Base-by-base conservation (phyloP, 2,113 vertebrate species). In the Daphoenositta chrysoptera region DNA sequence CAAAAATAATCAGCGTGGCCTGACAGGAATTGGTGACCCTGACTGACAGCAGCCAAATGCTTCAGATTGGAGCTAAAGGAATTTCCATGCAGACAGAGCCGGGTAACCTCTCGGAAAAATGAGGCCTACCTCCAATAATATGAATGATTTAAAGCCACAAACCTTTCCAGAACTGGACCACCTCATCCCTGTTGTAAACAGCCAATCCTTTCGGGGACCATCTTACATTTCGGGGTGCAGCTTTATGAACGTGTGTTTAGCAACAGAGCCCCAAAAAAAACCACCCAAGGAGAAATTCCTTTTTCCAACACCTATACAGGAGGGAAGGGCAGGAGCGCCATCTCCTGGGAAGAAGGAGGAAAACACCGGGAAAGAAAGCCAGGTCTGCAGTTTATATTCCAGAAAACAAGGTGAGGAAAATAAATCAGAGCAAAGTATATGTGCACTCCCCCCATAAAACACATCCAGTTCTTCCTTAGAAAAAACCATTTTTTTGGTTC, bases 381-480 rank as follows among this genome's bases (percentile, higher is more conserved):
- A 8, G 15, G 3, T 47, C 4, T 24, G 21, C 11, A 22, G 26
- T 2, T 44, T 7, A 5, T 2, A 11, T 3, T 20, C 23, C 61
- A 61, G 20, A 71, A 68, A 68, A 10, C 4, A 27, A 9, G 31
- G 19, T 1, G 54, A 40, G 39, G 23, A 39, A 53, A 86, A 30
- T 5, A n/a, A 18, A 8, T 1, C 14, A 13, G 12, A 47, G 31
- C 40, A n/a, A 31, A 30, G 20, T 6, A 21, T 7, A 5, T 0
- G 18, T 22, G 30, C 7, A 2, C 6, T 35, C 3, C 12, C 39
- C 35, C 9, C 30, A 9, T 10, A 45, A 54, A 87, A 69, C 1
- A 33, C 7, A 35, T 3, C 2, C 15, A 3, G 0, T 14, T 70
- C n/a, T 12, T 48, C 39, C 47, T 42, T 10, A 18, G 8, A 8